These are phyloP conservation scores for Rhamnusium bicolor DNA, from an alignment of 2,888 invertebrate genomes.

Conservation along the genomic window DNA sequence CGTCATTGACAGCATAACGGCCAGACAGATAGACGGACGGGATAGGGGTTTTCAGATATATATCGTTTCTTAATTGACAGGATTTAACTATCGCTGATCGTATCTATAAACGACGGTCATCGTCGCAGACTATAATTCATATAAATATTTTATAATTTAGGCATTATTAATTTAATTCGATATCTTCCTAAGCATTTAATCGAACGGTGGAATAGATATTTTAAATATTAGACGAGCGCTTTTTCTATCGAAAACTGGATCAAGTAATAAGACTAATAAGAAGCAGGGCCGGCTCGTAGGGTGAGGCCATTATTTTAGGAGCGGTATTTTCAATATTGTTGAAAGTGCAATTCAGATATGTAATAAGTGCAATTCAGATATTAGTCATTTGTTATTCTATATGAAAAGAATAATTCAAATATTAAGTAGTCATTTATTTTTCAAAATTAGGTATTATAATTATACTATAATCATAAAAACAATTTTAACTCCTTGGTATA, in stretches of 20 bases:
- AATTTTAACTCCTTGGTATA: too few relatives aligned
- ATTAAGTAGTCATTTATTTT: too few relatives aligned
- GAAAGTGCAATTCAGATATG: too few relatives aligned
- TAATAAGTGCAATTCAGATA: too few relatives aligned
- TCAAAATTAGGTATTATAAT: too few relatives aligned
- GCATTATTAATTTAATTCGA: conserved; percentile 56
- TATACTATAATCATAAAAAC: too few relatives aligned
- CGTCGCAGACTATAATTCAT: conserved; percentile 58
- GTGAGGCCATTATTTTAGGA: too few relatives aligned
- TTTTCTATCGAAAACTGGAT: neutral
- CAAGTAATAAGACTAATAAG: neutral
- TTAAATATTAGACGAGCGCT: neutral
- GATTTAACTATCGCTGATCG: conserved; percentile 57
- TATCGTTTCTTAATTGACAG: conserved; percentile 57
- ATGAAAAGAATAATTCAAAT: too few relatives aligned
- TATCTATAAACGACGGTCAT: conserved; percentile 57
- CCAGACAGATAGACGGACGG: conserved; percentile 33
- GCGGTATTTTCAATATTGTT: too few relatives aligned
- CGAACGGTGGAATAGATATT: neutral
- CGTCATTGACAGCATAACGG: conserved; percentile 36
- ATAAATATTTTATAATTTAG: conserved; percentile 61
- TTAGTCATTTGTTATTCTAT: too few relatives aligned
- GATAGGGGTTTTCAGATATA: conserved; percentile 39
- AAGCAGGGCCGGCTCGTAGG: too few relatives aligned
- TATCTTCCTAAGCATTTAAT: conserved; percentile 13